Percentiles rank a stretch among this genome's conserved stretches.
Evolutionary conservation across 1,140 invertebrate species (phyloP).

Genomic region (Drosophila ogumai): DNA sequence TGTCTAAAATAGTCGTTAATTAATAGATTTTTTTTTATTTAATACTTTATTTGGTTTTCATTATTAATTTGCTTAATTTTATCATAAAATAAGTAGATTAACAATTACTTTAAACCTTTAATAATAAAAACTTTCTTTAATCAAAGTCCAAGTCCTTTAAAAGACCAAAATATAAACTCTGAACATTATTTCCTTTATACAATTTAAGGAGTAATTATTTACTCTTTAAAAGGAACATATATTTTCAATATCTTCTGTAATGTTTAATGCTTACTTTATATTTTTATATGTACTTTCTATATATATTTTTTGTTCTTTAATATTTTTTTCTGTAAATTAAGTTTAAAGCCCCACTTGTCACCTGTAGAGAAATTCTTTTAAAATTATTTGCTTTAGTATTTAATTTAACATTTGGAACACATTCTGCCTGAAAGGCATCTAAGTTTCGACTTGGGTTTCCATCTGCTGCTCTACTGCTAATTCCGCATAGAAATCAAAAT

Average conservation of each 20-base stretch:
- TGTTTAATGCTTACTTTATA: too few relatives aligned
- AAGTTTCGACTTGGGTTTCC: slow-evolving; percentile 18
- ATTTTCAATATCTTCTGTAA: too few relatives aligned
- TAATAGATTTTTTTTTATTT: background rate
- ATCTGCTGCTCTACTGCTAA: slow-evolving; percentile 3
- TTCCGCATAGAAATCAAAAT: slow-evolving; percentile 71
- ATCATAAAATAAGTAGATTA: too few relatives aligned
- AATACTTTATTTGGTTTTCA: background rate
- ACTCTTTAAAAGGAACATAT: too few relatives aligned
- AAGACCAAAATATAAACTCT: too few relatives aligned
- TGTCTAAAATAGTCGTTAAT: rapidly evolving
- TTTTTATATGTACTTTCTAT: background rate
- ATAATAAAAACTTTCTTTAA: too few relatives aligned
- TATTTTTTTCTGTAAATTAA: background rate
- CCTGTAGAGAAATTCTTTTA: too few relatives aligned
- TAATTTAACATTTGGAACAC: background rate
- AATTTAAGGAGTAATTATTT: too few relatives aligned
- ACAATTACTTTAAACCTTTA: too few relatives aligned
- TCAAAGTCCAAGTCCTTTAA: too few relatives aligned
- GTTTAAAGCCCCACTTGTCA: background rate
- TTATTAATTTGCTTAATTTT: too few relatives aligned
- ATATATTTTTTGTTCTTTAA: background rate
- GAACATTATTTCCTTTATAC: too few relatives aligned
- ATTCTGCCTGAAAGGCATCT: slow-evolving; percentile 15
- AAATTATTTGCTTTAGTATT: background rate